Conservation (phyloP, 2,113 vertebrate genomes). For the Haemorhous mexicanus region DNA sequence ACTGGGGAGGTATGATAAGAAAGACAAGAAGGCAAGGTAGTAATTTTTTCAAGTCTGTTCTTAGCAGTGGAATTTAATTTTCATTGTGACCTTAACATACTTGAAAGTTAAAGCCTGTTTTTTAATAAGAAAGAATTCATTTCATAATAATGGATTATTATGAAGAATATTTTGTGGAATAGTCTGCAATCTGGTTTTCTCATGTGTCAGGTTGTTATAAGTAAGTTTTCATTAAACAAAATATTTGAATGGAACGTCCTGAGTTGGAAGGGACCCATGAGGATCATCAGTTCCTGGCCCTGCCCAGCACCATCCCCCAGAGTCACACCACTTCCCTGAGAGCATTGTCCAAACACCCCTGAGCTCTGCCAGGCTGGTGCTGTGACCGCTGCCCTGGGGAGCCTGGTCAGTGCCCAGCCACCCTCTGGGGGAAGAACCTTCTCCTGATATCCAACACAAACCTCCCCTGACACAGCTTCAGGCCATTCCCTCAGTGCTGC, state of each 20-base stretch:
- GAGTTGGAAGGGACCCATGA: not conserved
- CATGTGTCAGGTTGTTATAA: not conserved
- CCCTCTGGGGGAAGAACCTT: not conserved
- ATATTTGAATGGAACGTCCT: not conserved
- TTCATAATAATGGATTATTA: not conserved
- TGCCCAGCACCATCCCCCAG: fast-evolving
- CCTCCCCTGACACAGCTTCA: not conserved
- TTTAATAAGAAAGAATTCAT: not conserved
- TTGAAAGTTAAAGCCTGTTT: not conserved
- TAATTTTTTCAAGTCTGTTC: not conserved
- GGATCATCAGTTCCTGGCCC: not conserved
- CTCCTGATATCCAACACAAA: fast-evolving
- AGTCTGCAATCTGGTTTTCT: not conserved
- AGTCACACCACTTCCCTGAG: not conserved
- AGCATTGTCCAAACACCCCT: not conserved
- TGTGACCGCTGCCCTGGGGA: not conserved
- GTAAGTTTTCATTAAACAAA: not conserved
- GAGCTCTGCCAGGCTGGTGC: fast-evolving
- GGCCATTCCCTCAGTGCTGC: not conserved
- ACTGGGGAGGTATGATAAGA: not conserved
- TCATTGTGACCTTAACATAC: not conserved
- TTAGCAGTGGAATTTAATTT: not conserved
- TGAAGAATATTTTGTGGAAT: not conserved
- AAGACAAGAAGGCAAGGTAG: not conserved
- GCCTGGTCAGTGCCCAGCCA: not conserved